These are phyloP conservation scores for Masticophis lateralis DNA, from an alignment of 2,797 vertebrate genomes.

Conservation along the genomic window DNA sequence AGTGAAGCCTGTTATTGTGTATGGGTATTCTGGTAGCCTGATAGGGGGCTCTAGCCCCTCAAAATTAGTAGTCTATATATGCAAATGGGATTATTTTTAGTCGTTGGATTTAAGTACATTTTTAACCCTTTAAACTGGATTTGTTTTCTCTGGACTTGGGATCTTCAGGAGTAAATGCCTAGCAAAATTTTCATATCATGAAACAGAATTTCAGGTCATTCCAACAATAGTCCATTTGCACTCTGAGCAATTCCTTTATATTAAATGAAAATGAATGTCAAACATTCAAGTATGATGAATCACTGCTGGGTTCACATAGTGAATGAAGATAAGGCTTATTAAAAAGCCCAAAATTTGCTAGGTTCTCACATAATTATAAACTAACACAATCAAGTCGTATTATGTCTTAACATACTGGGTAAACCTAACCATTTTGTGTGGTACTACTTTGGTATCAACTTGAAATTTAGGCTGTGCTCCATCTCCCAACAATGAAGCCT, in stretches of 20 bases:
- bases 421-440: background rate
- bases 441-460: background rate
- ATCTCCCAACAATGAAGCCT: background rate
- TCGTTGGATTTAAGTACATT: background rate
- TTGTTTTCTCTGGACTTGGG: background rate
- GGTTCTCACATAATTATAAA: background rate
- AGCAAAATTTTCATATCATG: background rate
- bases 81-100: background rate
- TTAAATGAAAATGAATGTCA: background rate
- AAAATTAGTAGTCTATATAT: background rate
- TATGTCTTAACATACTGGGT: background rate
- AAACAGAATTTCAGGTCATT: background rate
- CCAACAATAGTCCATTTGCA: background rate
- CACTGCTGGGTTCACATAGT: background rate
- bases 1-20: background rate
- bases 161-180: background rate
- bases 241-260: background rate
- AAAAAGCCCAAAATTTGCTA: background rate
- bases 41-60: background rate
- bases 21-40: background rate
- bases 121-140: background rate
- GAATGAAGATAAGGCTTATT: background rate
- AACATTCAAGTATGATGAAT: background rate
- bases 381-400: background rate
- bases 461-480: background rate